Conservation (phyloP, 2,888 invertebrate genomes). For the Tetrapedia diversipes region DNA sequence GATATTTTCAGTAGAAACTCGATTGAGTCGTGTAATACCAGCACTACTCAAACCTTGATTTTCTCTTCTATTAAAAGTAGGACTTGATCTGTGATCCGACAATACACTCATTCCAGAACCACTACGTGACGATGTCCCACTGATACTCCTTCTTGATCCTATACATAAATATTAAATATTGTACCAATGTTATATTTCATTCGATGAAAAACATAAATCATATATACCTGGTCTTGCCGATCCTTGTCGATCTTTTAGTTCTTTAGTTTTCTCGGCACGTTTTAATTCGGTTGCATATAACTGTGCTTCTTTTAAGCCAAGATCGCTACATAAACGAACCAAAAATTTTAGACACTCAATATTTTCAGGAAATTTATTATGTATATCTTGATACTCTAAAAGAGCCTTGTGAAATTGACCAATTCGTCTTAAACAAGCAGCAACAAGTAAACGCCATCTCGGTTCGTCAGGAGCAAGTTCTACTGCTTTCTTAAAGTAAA, state of each 20-base stretch:
- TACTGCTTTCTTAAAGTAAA: conserved; percentile 92
- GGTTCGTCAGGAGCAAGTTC: conserved; percentile 85
- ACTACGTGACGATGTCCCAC: conserved; percentile 85
- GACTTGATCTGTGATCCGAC: conserved; percentile 82
- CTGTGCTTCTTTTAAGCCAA: conserved; percentile 95
- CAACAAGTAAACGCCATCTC: conserved; percentile 93
- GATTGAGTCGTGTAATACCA: conserved; percentile 62
- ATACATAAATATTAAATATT: conserved; percentile 31
- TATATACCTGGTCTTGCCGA: conserved; percentile 84
- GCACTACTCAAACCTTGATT: conserved; percentile 70
- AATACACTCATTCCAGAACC: conserved; percentile 84
- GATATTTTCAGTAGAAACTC: conserved; percentile 68
- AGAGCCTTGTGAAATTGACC: conserved; percentile 94
- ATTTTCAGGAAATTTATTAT: conserved; percentile 96
- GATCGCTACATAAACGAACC: conserved; percentile 93
- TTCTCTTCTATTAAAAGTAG: conserved; percentile 71
- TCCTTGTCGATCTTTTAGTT: conserved; percentile 85
- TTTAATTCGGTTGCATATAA: conserved; percentile 93
- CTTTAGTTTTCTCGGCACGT: conserved; percentile 86
- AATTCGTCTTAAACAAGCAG: conserved; percentile 91
- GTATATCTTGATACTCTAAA: conserved; percentile 92
- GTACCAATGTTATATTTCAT: conserved; percentile 1
- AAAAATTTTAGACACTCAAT: conserved; percentile 95
- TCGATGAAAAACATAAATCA: conserved; percentile 28
- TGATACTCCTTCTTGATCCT: conserved; percentile 85